Base-by-base conservation (phyloP, 2,797 vertebrate genomes). In the Falco rusticolus region DNA sequence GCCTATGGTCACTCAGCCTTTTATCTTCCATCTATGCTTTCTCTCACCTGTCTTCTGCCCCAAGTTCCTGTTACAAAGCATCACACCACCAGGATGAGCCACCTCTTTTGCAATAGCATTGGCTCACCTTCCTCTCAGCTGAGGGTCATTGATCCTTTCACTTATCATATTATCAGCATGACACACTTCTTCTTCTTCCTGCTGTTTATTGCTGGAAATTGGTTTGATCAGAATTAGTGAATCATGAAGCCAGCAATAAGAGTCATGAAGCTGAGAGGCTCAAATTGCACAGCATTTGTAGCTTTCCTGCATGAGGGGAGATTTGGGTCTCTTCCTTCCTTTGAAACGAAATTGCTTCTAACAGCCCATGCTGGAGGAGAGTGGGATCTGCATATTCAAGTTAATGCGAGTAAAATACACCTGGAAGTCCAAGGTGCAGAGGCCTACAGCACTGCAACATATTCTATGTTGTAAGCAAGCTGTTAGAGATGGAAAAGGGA, bases 151-250 rank as follows among this genome's bases (percentile, higher is more conserved):
- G 91, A 51, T 47, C 74, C 69, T 80, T 94, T 81, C 48, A 29
- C 76, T 96, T 79, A 91, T n/a, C 4, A 0, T 21, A 8, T 72
- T 90, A 90, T 76, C 93, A 81, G 53, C 63, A 79, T 53, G 51
- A 94, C 87, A 90, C 66, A 53, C 12, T 1, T 33, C 60, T 48
- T 19, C 10, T 6, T 45, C 70, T 92, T 91, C 63, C 63, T 79
- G 45, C 69, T 78, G 28, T 54, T 94, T 78, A 89, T 91, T 90
- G 80, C 87, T 94, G 80, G 83, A 82, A 95, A 93, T 94, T 76
- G 45, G 69, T 90, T 94, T 84, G 96, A 88, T 93, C 80, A 91
- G 78, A 74, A 79, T 14, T 53, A 45, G 48, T 93, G 93, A 94
- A 88, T 94, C 94, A 94, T 41, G 66, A 93, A 82, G 28, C 9